Percentiles rank a stretch among this genome's conserved stretches.
Evolutionary conservation across 2,797 vertebrate genomes (phyloP).

Genomic region (Tamandua tetradactyla): DNA sequence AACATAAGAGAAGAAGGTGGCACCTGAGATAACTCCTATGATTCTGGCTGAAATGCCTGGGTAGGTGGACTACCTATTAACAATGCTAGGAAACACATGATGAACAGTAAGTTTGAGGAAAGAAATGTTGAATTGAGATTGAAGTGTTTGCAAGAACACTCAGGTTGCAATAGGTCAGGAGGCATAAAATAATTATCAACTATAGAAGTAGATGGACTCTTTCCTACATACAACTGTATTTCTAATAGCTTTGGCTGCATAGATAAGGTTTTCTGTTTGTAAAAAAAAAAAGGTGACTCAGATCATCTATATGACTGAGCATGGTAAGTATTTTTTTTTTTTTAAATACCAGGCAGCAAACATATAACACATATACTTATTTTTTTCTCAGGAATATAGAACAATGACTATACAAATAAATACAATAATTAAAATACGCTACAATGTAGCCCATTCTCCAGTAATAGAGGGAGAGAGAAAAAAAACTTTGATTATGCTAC

Average conservation of each 20-base stretch:
- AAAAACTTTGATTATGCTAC: not conserved
- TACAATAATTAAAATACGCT: not conserved
- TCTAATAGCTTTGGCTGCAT: not conserved
- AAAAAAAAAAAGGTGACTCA: not conserved
- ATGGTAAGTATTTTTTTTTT: not conserved
- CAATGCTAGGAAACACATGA: not conserved
- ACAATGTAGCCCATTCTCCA: not conserved
- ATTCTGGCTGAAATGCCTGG: not conserved
- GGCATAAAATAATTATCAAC: not conserved
- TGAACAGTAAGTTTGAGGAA: not conserved
- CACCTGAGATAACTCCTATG: not conserved
- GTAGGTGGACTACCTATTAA: not conserved
- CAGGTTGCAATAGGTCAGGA: not conserved
- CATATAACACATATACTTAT: not conserved
- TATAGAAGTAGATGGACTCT: not conserved
- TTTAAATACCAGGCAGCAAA: not conserved
- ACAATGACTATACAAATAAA: not conserved
- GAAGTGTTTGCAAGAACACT: no score
- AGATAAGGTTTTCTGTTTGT: not conserved
- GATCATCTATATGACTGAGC: not conserved
- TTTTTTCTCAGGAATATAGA: constrained; percentile 11
- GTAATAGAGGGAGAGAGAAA: not conserved
- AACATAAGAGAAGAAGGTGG: not conserved
- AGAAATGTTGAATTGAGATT: not conserved
- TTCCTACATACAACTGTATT: not conserved